phyloP scores from a whole-genome alignment of 2,113 vertebrate species.

The Stercorarius parasiticus region DNA sequence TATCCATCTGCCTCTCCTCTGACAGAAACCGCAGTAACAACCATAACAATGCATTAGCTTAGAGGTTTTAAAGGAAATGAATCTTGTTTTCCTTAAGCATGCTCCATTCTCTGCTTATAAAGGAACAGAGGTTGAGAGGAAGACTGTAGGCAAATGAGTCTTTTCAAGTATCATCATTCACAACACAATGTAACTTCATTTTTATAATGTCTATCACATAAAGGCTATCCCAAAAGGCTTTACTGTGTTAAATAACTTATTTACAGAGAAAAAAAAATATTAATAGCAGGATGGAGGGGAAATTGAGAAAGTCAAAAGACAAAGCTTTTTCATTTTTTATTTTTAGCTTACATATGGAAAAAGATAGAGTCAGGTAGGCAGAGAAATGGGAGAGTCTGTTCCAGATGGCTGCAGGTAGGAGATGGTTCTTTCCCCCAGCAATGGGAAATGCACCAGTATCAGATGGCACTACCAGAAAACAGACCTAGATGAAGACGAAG shows the following conservation, averaged over 20 bases:
- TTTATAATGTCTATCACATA: background rate
- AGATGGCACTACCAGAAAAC: background rate
- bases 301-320: background rate
- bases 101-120: background rate
- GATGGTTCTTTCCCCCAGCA: background rate
- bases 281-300: background rate
- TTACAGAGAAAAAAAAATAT: background rate
- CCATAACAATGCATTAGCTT: slow-evolving; percentile 3
- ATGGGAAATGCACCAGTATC: background rate
- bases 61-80: slow-evolving; percentile 26
- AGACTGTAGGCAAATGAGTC: background rate
- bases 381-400: background rate
- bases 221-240: background rate
- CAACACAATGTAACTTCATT: background rate
- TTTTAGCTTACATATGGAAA: background rate
- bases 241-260: background rate
- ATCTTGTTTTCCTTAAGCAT: slow-evolving; percentile 32
- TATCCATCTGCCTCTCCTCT: background rate
- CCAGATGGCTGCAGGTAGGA: background rate
- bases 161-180: slow-evolving; percentile 10
- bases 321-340: background rate
- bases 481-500: background rate
- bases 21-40: slow-evolving; percentile 10
- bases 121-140: background rate
- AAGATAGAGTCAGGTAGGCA: background rate